A percentile compares a stretch with the other conserved stretches of the same genome.
Conservation (phyloP, 2,888 invertebrate genomes). For the Unio pictorum region DNA sequence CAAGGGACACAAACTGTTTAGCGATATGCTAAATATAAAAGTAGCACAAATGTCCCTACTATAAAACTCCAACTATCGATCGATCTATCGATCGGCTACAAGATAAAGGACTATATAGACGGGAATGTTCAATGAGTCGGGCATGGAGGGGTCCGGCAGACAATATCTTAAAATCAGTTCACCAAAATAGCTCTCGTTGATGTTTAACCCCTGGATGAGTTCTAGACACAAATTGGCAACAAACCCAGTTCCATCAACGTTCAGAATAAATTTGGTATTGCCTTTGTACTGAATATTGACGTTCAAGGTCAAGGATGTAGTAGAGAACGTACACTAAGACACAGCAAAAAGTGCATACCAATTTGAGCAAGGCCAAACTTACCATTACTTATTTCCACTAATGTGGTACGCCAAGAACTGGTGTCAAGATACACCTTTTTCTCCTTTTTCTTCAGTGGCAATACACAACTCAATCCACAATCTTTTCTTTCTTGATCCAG, state of each 20-base stretch:
- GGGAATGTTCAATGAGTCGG: conserved; percentile 21
- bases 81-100: too few species aligned
- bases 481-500: too few species aligned
- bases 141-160: conserved; percentile 34
- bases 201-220: conserved; percentile 21
- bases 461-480: conserved; percentile 6
- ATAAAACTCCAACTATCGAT: too few species aligned
- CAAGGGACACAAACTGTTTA: too few species aligned
- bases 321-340: conserved; percentile 43
- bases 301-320: conserved; percentile 47
- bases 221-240: conserved; percentile 29
- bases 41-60: too few species aligned
- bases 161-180: conserved; percentile 31
- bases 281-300: conserved; percentile 38
- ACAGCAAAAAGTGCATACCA: conserved; percentile 45
- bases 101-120: conserved; percentile 29
- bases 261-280: conserved; percentile 12
- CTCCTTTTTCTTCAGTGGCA: too few species aligned
- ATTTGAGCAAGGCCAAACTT: conserved; percentile 45
- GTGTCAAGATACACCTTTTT: too few species aligned
- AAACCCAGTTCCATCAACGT: conserved; percentile 35
- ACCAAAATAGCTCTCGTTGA: conserved; percentile 17
- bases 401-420: conserved; percentile 17
- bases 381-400: conserved; percentile 39
- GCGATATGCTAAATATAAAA: too few species aligned